Percentiles rank a stretch among this genome's conserved stretches.
Evolutionary conservation across 2,888 invertebrate genomes (phyloP).

Genomic region (Catocala fraxini): DNA sequence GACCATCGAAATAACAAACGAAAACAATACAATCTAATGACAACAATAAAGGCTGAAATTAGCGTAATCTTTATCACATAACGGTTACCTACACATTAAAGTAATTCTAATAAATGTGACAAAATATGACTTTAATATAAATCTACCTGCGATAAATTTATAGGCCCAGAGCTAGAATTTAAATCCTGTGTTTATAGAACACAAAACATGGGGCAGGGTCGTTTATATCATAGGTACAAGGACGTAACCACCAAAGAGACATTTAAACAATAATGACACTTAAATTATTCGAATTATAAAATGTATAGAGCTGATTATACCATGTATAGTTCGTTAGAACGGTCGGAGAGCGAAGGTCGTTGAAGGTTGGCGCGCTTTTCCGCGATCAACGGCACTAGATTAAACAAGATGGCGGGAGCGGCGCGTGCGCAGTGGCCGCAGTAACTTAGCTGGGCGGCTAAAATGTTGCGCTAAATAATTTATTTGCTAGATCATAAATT

Average conservation of each 20-base stretch:
- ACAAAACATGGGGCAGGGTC: constrained; percentile 72
- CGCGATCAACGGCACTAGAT: constrained; percentile 87
- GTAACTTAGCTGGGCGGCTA: constrained; percentile 69
- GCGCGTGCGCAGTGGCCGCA: constrained; percentile 83
- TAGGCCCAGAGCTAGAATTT: constrained; percentile 74
- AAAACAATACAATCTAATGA: no score
- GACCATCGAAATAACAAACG: no score
- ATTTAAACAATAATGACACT: constrained; percentile 45
- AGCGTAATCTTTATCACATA: constrained; percentile 52
- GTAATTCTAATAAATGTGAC: constrained; percentile 72
- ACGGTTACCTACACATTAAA: constrained; percentile 56
- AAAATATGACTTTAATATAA: constrained; percentile 76
- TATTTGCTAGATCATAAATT: constrained; percentile 49
- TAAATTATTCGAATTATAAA: constrained; percentile 32
- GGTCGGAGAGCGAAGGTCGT: constrained; percentile 87
- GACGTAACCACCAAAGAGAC: constrained; percentile 34
- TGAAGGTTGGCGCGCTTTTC: constrained; percentile 87
- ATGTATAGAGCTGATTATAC: constrained; percentile 49
- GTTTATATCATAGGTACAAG: constrained; percentile 42
- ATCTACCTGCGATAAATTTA: constrained; percentile 75
- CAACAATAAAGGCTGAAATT: constrained; percentile 43
- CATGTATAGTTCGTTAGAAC: constrained; percentile 64
- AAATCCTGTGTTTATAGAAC: constrained; percentile 73
- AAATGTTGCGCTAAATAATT: constrained; percentile 64
- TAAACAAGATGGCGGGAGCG: constrained; percentile 85